Evolutionary conservation across 2,888 invertebrate genomes (phyloP), one percentile per base, ranked within the genome.

Genomic region (Polyommatus icarus): DNA sequence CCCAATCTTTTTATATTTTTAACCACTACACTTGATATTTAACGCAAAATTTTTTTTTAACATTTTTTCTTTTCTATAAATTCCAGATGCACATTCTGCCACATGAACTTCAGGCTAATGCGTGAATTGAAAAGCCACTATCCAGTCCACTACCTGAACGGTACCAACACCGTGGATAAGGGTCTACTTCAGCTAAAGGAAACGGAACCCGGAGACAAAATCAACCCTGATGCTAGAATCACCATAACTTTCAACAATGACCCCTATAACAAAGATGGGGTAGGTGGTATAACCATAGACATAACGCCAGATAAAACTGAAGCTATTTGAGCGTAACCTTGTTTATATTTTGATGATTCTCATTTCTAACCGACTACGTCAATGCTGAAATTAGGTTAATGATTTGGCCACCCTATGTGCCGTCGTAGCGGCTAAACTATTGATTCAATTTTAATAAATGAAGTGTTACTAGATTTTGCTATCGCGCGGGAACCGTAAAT

Each of bases 41-140:
- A 32, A 24, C 24, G 24, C 24, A 24, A 24, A 24, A 24, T 24
- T 24, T 24, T 24, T 24, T 24, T 24, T 32, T n/a, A n/a, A 32
- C 3, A 32, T 32, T 32, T 36, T 36, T 40, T 40, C 40, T 40
- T 46, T 46, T 46, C 7, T 40, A 36, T 0, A 40, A 50, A n/a
- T 32, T 86, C 3, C 87, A 94, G 94, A 77, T 94, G 94, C 76
- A 88, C 91, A 72, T 89, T 94, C 3, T 94, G 94, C 83, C 82
- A 86, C 0, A 84, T 85, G 80, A 86, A 90, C 12, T 94, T 94
- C 84, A 85, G 94, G 32, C 84, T 94, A 0, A 84, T 88, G 77
- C 89, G 89, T 6, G 94, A 94, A 76, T 80, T 94, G 10, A 94
- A 93, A 79, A 88, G 86, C 0, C 94, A 94, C 81, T 94, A 94